Evolutionary conservation across 2,113 vertebrate genomes (phyloP), one percentile per base, ranked within the genome.

Genomic region (Lampris megalopsis): DNA sequence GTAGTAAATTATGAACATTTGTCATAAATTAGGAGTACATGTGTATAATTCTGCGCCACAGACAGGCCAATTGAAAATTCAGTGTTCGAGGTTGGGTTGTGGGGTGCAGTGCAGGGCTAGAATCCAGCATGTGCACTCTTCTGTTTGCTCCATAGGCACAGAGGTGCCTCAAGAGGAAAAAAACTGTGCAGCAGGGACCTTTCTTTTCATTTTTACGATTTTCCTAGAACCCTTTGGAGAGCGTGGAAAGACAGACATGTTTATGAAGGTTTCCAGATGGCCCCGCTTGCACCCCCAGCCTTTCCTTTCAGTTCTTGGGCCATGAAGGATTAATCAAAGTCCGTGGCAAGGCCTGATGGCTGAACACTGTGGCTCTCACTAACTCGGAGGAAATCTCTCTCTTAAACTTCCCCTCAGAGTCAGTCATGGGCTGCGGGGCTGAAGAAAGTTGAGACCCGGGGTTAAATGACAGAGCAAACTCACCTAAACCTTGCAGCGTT

Each of bases 231-330:
- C 89, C 91, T 93, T 94, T 92, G 86, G 93, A 93, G 91, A 93
- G 90, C 80, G 81, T 85, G 84, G 92, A 94, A 93, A 94, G 93
- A 94, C 89, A 90, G 91, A 89, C 93, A 93, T 94, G 94, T 95
- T 95, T 94, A 93, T 94, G 92, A 94, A 94, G 87, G 84, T 90
- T 94, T 94, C 94, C 94, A 95, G 94, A 94, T 94, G 94, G 94
- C 91, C 90, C 77, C 48, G 73, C 75, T 88, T 91, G 90, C 92
- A 87, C 87, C 89, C 89, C 91, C 89, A 90, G 83, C 87, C 88
- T 91, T 88, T 86, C 86, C 87, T 88, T 92, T 92, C 90, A 90
- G 90, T 92, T 92, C 85, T 87, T 81, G 76, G 83, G 88, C 93
- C 92, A 91, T 91, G 87, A 88, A 93, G 92, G 90, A 94, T 93